Evolutionary conservation across 2,113 vertebrate genomes (phyloP).

Genomic region (Chaenogobius annularis): DNA sequence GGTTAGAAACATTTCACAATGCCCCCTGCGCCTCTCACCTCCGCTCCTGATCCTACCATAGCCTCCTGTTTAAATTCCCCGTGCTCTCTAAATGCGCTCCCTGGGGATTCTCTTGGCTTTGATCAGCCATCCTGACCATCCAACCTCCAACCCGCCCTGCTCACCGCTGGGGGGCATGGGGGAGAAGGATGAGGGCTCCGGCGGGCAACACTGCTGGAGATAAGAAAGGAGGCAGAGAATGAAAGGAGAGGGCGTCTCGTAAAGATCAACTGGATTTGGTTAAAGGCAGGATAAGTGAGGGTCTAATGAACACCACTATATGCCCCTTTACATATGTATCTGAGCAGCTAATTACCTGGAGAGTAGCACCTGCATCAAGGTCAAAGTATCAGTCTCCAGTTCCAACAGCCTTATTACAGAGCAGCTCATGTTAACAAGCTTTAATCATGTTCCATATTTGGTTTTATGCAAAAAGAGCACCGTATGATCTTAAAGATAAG

Average conservation of each 20-base stretch:
- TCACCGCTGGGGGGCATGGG: constrained; percentile 24
- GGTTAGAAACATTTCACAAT: constrained; percentile 45
- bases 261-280: constrained; percentile 59
- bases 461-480: constrained; percentile 48
- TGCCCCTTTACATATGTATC: constrained; percentile 26
- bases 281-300: constrained; percentile 46
- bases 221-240: constrained; percentile 54
- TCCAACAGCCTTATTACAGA: constrained; percentile 63
- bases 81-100: constrained; percentile 55
- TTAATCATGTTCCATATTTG: constrained; percentile 50
- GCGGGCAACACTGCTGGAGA: constrained; percentile 51
- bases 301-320: constrained; percentile 56
- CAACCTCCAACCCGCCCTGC: constrained; percentile 36
- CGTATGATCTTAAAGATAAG: constrained; percentile 57
- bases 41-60: constrained; percentile 56
- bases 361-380: constrained; percentile 52
- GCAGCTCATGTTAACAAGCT: constrained; percentile 58
- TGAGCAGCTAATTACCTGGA: constrained; percentile 68
- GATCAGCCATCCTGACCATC: constrained; percentile 51
- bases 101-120: constrained; percentile 56
- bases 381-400: constrained; percentile 31
- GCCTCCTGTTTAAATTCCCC: constrained; percentile 59
- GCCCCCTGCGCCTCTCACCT: constrained; percentile 49
- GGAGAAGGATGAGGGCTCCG: constrained; percentile 42
- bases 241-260: constrained; percentile 47